Conservation (phyloP, 2,113 vertebrate genomes). For the Toxotes chatareus region DNA sequence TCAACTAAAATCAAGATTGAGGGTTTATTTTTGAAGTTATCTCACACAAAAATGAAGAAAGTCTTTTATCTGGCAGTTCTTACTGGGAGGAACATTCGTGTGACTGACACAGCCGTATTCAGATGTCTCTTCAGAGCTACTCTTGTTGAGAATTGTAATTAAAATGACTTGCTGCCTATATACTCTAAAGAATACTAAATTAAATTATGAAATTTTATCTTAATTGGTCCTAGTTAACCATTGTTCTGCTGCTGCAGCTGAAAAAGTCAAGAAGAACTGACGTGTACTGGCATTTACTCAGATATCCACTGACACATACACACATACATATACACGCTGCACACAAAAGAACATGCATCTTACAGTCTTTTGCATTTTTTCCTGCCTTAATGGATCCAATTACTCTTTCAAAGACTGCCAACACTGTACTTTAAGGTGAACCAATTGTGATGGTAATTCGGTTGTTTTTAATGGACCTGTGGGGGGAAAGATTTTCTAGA, state of each 20-base stretch:
- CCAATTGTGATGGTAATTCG: constrained; percentile 83
- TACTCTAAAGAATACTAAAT: constrained; percentile 54
- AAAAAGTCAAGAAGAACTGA: constrained; percentile 26
- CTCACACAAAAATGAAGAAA: constrained; percentile 2
- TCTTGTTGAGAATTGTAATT: constrained; percentile 32
- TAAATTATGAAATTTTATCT: constrained; percentile 54
- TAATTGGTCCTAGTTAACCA: constrained; percentile 63
- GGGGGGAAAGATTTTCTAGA: constrained; percentile 73
- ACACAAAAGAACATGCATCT: constrained; percentile 59
- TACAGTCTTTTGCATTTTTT: constrained; percentile 45
- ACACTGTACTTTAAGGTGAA: constrained; percentile 64
- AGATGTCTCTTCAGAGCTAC: neutral
- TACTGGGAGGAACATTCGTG: neutral
- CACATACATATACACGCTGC: constrained; percentile 15
- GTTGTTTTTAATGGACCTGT: constrained; percentile 81
- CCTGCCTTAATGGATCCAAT: constrained; percentile 81
- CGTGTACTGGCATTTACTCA: constrained; percentile 43
- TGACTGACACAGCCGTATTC: neutral
- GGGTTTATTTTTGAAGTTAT: neutral
- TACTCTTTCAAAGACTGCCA: constrained; percentile 78
- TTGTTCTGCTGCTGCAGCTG: constrained; percentile 21
- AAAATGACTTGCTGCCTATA: constrained; percentile 32
- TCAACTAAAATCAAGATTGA: neutral
- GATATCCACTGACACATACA: constrained; percentile 20
- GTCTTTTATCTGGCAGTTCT: neutral